phyloP scores from a whole-genome alignment of 23 tunicate genomes.

The Ciona savignyi region DNA sequence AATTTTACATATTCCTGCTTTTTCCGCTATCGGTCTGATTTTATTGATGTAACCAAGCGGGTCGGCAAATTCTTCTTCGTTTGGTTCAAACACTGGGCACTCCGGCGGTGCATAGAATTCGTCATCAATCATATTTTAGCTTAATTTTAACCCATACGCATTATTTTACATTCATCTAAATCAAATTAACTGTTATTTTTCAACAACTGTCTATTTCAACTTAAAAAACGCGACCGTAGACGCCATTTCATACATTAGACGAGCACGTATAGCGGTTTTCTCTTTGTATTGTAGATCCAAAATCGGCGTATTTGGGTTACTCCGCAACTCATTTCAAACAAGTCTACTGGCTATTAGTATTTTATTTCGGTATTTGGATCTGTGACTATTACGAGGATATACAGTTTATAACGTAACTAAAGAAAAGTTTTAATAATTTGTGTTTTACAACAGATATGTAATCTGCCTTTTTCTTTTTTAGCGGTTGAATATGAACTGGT shows the following conservation, averaged over 20 bases:
- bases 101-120: conserved; percentile 93
- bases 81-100: conserved; percentile 93
- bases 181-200: too few species aligned
- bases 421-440: neutral
- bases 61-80: conserved; percentile 90
- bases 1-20: conserved; percentile 92
- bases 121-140: conserved; percentile 51
- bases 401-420: neutral
- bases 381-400: too few species aligned
- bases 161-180: neutral
- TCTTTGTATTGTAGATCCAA: neutral
- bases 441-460: neutral
- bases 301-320: neutral
- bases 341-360: neutral
- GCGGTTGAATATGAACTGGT: neutral
- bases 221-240: neutral
- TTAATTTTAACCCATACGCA: neutral
- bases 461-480: neutral
- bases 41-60: conserved; percentile 87
- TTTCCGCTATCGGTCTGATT: conserved; percentile 93
- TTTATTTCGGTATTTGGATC: neutral
- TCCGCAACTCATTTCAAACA: neutral
- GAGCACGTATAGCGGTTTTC: neutral
- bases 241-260: neutral
- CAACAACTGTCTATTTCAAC: neutral